phyloP scores from a whole-genome alignment of 2,888 invertebrate species.

The Papilio protenor region DNA sequence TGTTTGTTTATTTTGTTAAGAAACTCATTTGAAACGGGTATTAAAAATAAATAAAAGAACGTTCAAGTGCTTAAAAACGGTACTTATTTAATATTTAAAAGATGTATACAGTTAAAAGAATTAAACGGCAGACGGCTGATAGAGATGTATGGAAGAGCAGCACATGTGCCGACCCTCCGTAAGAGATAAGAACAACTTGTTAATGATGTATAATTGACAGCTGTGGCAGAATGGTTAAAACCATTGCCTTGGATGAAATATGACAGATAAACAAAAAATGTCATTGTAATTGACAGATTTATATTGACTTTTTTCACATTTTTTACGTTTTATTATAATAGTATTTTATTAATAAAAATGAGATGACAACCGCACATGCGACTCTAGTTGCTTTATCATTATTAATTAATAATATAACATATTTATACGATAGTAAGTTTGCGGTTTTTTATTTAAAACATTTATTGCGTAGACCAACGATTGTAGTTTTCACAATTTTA shows the following conservation, averaged over 20 bases:
- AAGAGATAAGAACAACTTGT: too few relatives aligned
- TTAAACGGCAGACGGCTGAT: too few relatives aligned
- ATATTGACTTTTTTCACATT: neutral
- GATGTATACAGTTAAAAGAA: too few relatives aligned
- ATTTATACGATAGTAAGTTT: conserved; percentile 56
- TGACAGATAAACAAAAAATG: neutral
- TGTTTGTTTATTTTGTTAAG: too few relatives aligned
- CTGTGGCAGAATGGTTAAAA: neutral
- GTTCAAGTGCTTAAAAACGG: too few relatives aligned
- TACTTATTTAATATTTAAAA: too few relatives aligned
- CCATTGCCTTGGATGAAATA: neutral
- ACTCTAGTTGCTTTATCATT: conserved; percentile 56
- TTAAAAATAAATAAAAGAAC: too few relatives aligned
- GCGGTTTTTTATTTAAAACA: neutral
- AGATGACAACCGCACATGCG: conserved; percentile 57
- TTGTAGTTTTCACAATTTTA: neutral
- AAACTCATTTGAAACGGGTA: too few relatives aligned
- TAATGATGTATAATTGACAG: conserved; percentile 13
- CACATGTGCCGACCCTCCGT: too few relatives aligned
- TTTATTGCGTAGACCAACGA: neutral
- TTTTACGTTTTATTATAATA: neutral
- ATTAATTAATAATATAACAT: conserved; percentile 56
- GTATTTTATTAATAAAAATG: conserved; percentile 34
- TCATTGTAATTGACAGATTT: neutral
- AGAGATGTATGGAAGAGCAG: too few relatives aligned